Evolutionary conservation across 2,113 vertebrate species (phyloP).

Genomic region (Lagopus leucura): DNA sequence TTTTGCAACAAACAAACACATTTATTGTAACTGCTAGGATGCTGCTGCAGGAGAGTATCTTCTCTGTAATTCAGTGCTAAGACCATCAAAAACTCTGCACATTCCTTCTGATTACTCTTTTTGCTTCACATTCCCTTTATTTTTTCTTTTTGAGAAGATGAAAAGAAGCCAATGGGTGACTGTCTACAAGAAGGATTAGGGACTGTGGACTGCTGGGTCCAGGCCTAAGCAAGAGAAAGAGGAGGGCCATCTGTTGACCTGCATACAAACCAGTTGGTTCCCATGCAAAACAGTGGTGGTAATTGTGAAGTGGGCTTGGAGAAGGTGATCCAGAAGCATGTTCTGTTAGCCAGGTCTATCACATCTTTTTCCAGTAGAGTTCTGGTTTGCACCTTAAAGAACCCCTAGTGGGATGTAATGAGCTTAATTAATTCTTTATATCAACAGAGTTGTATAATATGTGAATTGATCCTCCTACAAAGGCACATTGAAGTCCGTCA

Average conservation of each 20-base stretch:
- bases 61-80: background rate
- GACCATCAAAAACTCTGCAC: background rate
- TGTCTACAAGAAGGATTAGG: background rate
- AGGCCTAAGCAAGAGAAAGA: background rate
- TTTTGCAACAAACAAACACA: background rate
- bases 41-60: background rate
- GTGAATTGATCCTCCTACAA: background rate
- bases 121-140: rapidly evolving
- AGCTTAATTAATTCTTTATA: background rate
- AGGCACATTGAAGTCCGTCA: background rate
- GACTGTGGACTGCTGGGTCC: background rate
- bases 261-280: background rate
- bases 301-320: background rate
- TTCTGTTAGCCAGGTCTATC: background rate
- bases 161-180: background rate
- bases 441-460: background rate
- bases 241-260: background rate
- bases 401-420: rapidly evolving
- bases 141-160: background rate
- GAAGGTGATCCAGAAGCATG: background rate
- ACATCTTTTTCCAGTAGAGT: background rate
- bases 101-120: background rate
- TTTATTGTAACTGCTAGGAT: background rate
- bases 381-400: background rate
- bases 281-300: background rate